A percentile compares a stretch with the other conserved stretches of the same genome.
Conservation (phyloP, 1,140 invertebrate species). For the Drosophila seguyi region DNA sequence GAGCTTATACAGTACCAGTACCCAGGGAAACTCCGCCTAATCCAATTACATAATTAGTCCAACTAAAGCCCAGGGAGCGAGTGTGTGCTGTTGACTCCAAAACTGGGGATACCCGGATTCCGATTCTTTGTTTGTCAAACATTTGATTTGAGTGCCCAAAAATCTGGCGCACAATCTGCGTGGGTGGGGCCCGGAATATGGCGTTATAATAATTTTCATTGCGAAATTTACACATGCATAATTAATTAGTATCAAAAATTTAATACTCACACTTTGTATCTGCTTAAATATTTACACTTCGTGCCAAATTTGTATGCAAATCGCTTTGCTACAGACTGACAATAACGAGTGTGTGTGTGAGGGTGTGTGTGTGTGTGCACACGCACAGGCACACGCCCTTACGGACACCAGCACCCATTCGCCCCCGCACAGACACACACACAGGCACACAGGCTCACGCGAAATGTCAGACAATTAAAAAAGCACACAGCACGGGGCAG, state of each 20-base stretch:
- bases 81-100: neutral
- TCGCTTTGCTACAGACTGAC: constrained; percentile 84
- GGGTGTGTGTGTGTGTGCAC: neutral
- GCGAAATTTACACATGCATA: constrained; percentile 84
- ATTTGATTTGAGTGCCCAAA: constrained; percentile 48
- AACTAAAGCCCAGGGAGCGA: constrained; percentile 18
- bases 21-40: neutral
- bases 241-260: constrained; percentile 85
- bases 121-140: constrained; percentile 54
- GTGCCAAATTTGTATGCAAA: constrained; percentile 85
- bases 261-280: constrained; percentile 83
- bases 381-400: constrained; percentile 12
- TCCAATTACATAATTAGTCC: constrained; percentile 71
- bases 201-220: constrained; percentile 83
- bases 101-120: neutral
- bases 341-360: constrained; percentile 51
- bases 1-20: too few species aligned
- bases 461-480: constrained; percentile 78
- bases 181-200: constrained; percentile 60
- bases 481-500: constrained; percentile 48
- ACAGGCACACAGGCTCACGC: constrained; percentile 38
- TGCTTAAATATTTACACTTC: constrained; percentile 84
- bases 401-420: constrained; percentile 29
- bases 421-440: constrained; percentile 24
- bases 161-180: constrained; percentile 20